Percentiles rank a stretch among this genome's conserved stretches.
These are phyloP conservation scores for Lepilemur ruficaudatus DNA, from an alignment of 2,797 vertebrate genomes.

Conservation along the genomic window DNA sequence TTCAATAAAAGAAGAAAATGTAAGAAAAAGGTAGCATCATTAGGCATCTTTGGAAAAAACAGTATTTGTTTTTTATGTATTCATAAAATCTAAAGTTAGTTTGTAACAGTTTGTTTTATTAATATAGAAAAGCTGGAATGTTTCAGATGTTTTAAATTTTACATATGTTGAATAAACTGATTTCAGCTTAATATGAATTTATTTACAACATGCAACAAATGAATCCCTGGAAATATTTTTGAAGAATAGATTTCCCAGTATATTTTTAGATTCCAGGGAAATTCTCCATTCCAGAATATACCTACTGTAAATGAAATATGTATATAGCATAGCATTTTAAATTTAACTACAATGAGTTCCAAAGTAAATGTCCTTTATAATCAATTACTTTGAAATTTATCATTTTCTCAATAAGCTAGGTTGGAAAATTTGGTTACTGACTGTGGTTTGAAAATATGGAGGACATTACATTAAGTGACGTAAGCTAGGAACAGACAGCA, in stretches of 20 bases:
- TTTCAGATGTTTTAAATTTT: neutral
- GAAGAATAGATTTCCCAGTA: neutral
- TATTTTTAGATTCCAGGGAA: neutral
- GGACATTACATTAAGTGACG: neutral
- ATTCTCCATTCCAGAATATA: neutral
- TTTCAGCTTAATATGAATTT: conserved; percentile 6
- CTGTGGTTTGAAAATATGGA: neutral
- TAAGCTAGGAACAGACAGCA: neutral
- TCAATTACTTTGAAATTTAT: neutral
- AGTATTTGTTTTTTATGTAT: neutral
- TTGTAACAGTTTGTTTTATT: neutral
- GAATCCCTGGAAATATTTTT: neutral
- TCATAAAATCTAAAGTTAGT: neutral
- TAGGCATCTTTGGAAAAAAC: neutral
- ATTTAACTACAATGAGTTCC: neutral
- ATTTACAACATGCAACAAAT: neutral
- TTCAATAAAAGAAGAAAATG: neutral
- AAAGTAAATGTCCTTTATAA: neutral
- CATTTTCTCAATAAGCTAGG: neutral
- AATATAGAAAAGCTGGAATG: neutral
- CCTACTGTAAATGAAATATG: neutral
- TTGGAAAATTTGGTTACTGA: neutral
- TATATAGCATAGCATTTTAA: neutral
- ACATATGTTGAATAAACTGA: neutral
- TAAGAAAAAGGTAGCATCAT: neutral